Evolutionary conservation across 2,888 invertebrate species (phyloP).

Genomic region (Zonitis immaculata): DNA sequence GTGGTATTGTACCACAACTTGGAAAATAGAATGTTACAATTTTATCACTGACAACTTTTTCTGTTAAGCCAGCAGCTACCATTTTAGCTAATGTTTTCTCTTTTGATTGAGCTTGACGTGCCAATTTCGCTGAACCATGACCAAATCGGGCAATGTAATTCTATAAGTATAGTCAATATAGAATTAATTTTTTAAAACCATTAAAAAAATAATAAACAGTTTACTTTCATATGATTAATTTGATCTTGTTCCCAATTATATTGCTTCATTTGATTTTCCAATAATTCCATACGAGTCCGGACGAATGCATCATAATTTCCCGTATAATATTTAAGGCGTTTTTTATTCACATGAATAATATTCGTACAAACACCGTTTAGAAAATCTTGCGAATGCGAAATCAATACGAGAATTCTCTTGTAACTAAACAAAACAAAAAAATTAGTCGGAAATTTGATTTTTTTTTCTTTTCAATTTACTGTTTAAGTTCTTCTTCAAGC

Average conservation of each 20-base stretch:
- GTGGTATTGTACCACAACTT: slow-evolving; percentile 91
- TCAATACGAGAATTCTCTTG: slow-evolving; percentile 93
- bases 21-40: slow-evolving; percentile 93
- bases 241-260: slow-evolving; percentile 99
- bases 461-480: slow-evolving; percentile 49
- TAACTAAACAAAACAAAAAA: no score
- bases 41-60: slow-evolving; percentile 90
- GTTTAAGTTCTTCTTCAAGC: slow-evolving; percentile 96
- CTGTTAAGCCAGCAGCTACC: slow-evolving; percentile 97
- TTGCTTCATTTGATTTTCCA: slow-evolving; percentile 98
- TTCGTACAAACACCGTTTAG: slow-evolving; percentile 96
- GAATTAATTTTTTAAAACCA: slow-evolving; percentile 5
- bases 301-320: slow-evolving; percentile 94
- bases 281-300: slow-evolving; percentile 85
- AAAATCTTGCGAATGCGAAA: slow-evolving; percentile 99
- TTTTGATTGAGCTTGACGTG: slow-evolving; percentile 98
- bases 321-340: slow-evolving; percentile 90
- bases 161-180: slow-evolving; percentile 45
- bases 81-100: slow-evolving; percentile 99
- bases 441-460: no score
- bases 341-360: slow-evolving; percentile 92
- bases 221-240: slow-evolving; percentile 96
- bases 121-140: slow-evolving; percentile 98
- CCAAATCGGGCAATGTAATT: slow-evolving; percentile 99
- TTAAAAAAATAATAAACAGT: slow-evolving; percentile 1